phyloP scores from a whole-genome alignment of 2,888 invertebrate species.

The Antitype chi region DNA sequence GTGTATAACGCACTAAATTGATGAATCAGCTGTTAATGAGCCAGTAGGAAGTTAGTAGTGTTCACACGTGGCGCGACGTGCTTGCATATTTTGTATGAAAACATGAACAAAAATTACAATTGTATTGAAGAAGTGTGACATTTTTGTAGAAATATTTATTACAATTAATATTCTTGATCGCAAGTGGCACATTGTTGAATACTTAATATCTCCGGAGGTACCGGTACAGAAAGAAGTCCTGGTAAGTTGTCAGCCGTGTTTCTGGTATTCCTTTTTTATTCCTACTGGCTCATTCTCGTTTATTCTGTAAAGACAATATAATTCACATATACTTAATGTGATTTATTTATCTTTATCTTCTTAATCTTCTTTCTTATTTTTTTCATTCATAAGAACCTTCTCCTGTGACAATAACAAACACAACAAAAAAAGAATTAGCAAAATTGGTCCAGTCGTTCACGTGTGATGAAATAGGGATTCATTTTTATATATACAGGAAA shows the following conservation, averaged over 20 bases:
- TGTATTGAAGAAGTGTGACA: background rate
- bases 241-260: slow-evolving; percentile 18
- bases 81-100: slow-evolving; percentile 6
- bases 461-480: too few relatives aligned
- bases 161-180: background rate
- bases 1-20: slow-evolving; percentile 23
- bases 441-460: too few relatives aligned
- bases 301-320: background rate
- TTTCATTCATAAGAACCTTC: too few relatives aligned
- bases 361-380: too few relatives aligned
- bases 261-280: slow-evolving; percentile 21
- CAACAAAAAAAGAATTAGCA: too few relatives aligned
- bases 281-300: background rate
- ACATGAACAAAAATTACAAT: slow-evolving; percentile 1
- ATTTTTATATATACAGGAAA: too few relatives aligned
- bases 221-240: slow-evolving; percentile 23
- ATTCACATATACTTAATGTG: background rate
- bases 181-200: slow-evolving; percentile 11
- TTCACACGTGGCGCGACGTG: slow-evolving; percentile 41
- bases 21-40: slow-evolving; percentile 52
- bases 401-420: too few relatives aligned
- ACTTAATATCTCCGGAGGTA: background rate
- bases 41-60: slow-evolving; percentile 16
- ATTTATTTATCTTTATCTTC: too few relatives aligned
- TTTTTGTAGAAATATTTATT: slow-evolving; percentile 9